phyloP scores from a whole-genome alignment of 2,888 invertebrate genomes.

The Phanerotoma sp. region DNA sequence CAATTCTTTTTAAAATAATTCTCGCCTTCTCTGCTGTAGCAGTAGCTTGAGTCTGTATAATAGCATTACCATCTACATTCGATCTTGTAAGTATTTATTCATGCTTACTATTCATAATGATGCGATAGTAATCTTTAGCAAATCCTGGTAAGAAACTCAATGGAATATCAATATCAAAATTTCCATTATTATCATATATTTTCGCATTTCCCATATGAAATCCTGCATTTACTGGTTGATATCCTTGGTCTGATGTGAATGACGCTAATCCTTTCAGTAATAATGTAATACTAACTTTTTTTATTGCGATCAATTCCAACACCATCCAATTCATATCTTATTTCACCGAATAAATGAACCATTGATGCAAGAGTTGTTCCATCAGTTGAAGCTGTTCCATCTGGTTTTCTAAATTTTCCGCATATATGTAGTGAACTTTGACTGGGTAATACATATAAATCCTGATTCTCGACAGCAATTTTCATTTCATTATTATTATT shows the following conservation, averaged over 20 bases:
- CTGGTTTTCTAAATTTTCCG: not conserved
- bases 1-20: not conserved
- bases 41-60: not conserved
- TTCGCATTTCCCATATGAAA: constrained; percentile 26
- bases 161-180: constrained; percentile 42
- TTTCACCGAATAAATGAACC: constrained; percentile 44
- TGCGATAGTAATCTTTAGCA: constrained; percentile 50
- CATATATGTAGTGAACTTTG: constrained; percentile 27
- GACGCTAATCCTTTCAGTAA: constrained; percentile 49
- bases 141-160: constrained; percentile 45
- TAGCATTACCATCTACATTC: constrained; percentile 13
- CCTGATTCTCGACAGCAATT: constrained; percentile 26
- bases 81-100: constrained; percentile 34
- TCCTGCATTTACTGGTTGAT: constrained; percentile 24
- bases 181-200: constrained; percentile 23
- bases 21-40: not conserved
- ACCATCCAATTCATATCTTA: too few relatives aligned
- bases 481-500: too few relatives aligned
- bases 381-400: not conserved
- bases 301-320: too few relatives aligned
- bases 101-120: constrained; percentile 52
- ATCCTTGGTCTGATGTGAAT: constrained; percentile 25
- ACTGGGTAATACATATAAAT: constrained; percentile 23
- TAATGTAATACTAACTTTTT: constrained; percentile 46
- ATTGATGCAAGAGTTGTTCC: constrained; percentile 16